Conservation (phyloP, 1,140 invertebrate species). For the Drosophila subobscura region DNA sequence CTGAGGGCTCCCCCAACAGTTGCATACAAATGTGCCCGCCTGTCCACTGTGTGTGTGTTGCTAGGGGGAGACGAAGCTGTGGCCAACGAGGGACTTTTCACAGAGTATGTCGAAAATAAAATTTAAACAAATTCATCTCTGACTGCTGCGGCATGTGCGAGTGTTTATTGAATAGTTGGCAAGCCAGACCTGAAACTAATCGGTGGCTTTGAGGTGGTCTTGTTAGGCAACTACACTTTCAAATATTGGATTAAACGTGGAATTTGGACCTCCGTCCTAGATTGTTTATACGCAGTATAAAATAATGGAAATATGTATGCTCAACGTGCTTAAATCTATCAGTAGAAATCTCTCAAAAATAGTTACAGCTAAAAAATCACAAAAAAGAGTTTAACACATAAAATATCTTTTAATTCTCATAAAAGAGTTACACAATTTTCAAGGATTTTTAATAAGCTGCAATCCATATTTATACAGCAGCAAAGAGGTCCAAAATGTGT, state of each 20-base stretch:
- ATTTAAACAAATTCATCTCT: constrained; percentile 71
- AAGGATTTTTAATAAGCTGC: constrained; percentile 20
- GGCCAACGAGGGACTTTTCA: constrained; percentile 45
- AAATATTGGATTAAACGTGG: too few species aligned
- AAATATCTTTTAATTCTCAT: neutral
- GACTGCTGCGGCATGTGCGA: constrained; percentile 35
- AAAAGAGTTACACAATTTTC: neutral
- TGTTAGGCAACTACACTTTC: neutral
- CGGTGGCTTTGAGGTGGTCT: constrained; percentile 10
- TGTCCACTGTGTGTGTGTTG: too few species aligned
- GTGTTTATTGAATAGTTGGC: constrained; percentile 49
- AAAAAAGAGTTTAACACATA: too few species aligned
- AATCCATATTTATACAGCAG: constrained; percentile 15
- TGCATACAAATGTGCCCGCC: constrained; percentile 32
- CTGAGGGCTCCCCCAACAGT: neutral
- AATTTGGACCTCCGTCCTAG: too few species aligned
- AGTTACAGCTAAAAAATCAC: too few species aligned
- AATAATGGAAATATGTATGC: too few species aligned
- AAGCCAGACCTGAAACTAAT: constrained; percentile 11
- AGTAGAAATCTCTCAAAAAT: too few species aligned
- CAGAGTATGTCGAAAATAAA: constrained; percentile 64
- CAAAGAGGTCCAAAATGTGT: neutral
- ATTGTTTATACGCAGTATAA: too few species aligned
- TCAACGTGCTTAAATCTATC: too few species aligned
- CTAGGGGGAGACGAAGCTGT: constrained; percentile 24